These are phyloP conservation scores for Chaenodraco wilsoni DNA, from an alignment of 2,797 vertebrate genomes.

Conservation along the genomic window DNA sequence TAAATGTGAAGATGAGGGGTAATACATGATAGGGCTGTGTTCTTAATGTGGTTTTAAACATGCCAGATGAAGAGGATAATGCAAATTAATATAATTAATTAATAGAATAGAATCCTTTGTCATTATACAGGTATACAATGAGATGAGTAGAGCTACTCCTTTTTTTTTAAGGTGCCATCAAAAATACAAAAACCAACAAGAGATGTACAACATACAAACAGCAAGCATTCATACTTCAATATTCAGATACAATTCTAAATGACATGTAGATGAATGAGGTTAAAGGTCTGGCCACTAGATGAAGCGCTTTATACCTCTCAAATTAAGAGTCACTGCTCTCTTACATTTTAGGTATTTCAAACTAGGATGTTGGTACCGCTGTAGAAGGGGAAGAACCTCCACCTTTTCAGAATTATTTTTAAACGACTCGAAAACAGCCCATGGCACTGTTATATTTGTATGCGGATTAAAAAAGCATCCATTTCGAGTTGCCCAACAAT, in stretches of 20 bases:
- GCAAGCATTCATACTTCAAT: too few species aligned
- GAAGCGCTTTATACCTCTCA: not conserved
- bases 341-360: not conserved
- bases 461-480: not conserved
- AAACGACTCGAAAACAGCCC: not conserved
- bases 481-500: not conserved
- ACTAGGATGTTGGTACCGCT: too few species aligned
- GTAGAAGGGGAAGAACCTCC: not conserved
- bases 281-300: conserved; percentile 28
- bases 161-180: too few species aligned
- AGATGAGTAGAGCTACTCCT: too few species aligned
- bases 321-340: not conserved
- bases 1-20: not conserved
- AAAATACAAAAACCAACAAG: too few species aligned
- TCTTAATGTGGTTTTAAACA: not conserved
- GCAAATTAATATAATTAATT: not conserved
- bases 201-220: too few species aligned
- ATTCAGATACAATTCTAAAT: too few species aligned
- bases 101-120: too few species aligned
- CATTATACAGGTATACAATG: too few species aligned
- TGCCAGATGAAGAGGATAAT: not conserved
- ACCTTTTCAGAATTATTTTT: not conserved
- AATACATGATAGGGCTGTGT: not conserved
- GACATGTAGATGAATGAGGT: not conserved
- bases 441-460: not conserved